These are phyloP conservation scores for Agrochola lychnidis DNA, from an alignment of 2,888 invertebrate genomes.

Conservation along the genomic window DNA sequence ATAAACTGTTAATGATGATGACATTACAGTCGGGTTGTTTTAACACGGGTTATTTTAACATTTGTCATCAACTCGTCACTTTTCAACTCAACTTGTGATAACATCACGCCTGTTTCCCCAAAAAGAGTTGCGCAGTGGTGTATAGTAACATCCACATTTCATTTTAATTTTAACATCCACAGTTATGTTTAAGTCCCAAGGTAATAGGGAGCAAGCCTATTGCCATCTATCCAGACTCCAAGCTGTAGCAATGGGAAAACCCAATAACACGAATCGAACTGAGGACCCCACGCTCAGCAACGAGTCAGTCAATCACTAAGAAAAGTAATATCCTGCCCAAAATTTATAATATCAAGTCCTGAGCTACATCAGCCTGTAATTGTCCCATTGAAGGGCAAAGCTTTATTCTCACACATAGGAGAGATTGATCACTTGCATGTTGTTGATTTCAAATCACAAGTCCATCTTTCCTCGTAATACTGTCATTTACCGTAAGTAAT, in stretches of 20 bases:
- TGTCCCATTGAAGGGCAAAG: not conserved
- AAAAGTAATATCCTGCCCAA: not conserved
- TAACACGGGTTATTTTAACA: not conserved
- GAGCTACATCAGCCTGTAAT: not conserved
- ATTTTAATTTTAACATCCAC: no score
- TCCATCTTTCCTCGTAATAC: no score
- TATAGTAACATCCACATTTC: not conserved
- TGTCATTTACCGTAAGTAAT: no score
- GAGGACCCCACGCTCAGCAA: not conserved
- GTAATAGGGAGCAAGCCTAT: not conserved
- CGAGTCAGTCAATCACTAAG: not conserved
- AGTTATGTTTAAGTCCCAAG: not conserved
- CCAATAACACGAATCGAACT: not conserved
- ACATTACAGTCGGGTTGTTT: not conserved
- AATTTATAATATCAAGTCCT: not conserved
- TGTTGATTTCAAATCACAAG: no score
- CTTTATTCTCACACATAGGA: no score
- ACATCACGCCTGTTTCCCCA: not conserved
- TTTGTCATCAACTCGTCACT: not conserved
- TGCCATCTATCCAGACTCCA: not conserved
- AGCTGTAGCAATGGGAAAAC: not conserved
- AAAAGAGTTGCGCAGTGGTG: not conserved
- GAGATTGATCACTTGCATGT: no score
- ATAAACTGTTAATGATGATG: not conserved
- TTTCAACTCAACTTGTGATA: not conserved